Conservation (phyloP, 1,140 invertebrate genomes). For the Lethrus apterus region DNA sequence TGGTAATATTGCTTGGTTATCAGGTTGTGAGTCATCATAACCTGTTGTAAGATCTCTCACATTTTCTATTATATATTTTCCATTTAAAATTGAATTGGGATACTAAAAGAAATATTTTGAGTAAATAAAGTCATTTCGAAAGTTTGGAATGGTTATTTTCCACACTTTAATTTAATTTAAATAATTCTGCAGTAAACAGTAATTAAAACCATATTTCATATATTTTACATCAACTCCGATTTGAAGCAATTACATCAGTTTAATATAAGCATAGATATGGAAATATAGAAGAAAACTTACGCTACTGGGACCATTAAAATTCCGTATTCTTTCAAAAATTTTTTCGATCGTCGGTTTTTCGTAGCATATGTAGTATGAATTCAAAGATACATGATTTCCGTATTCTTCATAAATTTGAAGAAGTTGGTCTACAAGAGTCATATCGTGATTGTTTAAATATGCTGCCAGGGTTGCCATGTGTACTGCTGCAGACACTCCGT, state of each 20-base stretch:
- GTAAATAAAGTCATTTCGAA: too few species aligned
- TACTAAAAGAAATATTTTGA: slow-evolving; percentile 56
- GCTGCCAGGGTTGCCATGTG: slow-evolving; percentile 50
- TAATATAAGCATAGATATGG: too few species aligned
- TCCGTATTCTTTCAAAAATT: slow-evolving; percentile 80
- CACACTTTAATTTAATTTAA: not conserved
- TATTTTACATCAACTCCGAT: too few species aligned
- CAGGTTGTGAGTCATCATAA: slow-evolving; percentile 67
- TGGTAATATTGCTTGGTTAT: slow-evolving; percentile 70
- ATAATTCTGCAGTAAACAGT: too few species aligned
- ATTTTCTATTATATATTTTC: slow-evolving; percentile 62
- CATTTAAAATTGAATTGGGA: slow-evolving; percentile 59
- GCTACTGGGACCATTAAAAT: slow-evolving; percentile 56
- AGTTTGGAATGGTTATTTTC: not conserved
- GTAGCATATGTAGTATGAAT: slow-evolving; percentile 86
- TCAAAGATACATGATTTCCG: slow-evolving; percentile 77
- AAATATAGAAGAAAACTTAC: too few species aligned
- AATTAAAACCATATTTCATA: too few species aligned
- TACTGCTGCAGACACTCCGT: slow-evolving; percentile 84
- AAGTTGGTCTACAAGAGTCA: slow-evolving; percentile 69
- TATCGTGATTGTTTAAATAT: slow-evolving; percentile 59
- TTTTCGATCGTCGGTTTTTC: slow-evolving; percentile 60
- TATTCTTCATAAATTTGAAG: slow-evolving; percentile 75
- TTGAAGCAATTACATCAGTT: too few species aligned
- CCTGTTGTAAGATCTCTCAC: slow-evolving; percentile 87